These are phyloP conservation scores for Hyaena hyaena DNA, from an alignment of 2,113 vertebrate genomes.

Conservation along the genomic window DNA sequence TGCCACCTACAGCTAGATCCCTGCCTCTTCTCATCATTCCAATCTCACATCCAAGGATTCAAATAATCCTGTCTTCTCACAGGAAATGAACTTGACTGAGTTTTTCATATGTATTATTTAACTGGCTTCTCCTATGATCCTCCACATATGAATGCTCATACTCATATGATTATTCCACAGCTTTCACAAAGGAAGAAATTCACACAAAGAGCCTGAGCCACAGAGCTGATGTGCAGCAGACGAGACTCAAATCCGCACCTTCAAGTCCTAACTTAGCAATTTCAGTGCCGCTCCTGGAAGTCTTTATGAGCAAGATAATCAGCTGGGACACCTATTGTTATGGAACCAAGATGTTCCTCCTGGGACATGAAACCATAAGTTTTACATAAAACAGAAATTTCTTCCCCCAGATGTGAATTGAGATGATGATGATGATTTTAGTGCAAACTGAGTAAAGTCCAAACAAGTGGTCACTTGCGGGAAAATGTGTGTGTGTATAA, in stretches of 20 bases:
- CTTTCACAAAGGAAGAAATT: not conserved
- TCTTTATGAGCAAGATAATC: not conserved
- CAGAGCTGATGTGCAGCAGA: not conserved
- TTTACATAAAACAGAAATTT: not conserved
- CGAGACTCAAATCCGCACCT: not conserved
- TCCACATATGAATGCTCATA: not conserved
- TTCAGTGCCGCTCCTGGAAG: not conserved
- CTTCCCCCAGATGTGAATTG: not conserved
- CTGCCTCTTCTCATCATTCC: not conserved
- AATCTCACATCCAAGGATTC: too few species aligned
- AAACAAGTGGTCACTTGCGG: not conserved
- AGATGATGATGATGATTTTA: not conserved
- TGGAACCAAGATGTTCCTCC: not conserved
- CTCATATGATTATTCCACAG: not conserved
- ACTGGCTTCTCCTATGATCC: not conserved
- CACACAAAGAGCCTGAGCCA: not conserved
- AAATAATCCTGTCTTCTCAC: not conserved
- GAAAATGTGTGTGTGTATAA: not conserved
- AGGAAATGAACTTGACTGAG: not conserved
- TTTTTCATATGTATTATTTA: not conserved
- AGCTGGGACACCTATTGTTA: not conserved
- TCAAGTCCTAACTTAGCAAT: not conserved
- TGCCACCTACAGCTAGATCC: not conserved
- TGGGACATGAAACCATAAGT: not conserved
- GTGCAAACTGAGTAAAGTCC: not conserved